Evolutionary conservation across 2,113 vertebrate species (phyloP), one percentile per base, ranked within the genome.

Genomic region (Galbula dea): DNA sequence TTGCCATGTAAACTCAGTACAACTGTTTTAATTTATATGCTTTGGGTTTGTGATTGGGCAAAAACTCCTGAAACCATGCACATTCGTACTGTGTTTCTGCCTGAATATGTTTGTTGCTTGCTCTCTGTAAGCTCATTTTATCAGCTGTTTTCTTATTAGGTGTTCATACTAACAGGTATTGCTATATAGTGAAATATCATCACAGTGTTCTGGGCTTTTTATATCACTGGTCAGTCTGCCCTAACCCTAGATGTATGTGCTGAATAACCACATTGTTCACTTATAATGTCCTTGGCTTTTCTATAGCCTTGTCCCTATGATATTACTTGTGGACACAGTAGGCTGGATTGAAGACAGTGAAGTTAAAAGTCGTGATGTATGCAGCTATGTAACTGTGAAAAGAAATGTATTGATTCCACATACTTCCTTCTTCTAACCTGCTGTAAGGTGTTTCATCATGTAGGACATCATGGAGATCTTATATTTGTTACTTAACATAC

Each of bases 401-500:
- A 96, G 90, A 80, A 94, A 95, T 46, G 89, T 94, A 96, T 96
- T 96, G 93, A 95, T 96, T 83, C 89, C 87, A 65, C 83, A 86
- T 93, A 90, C 87, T 90, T 88, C 68, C 82, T 88, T 92, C n/a
- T 96, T 93, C 83, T 93, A 94, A 86, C 93, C 94, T 90, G 93
- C 94, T 95, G 95, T 52, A 95, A 91, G 87, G 91, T 95, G 89
- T 92, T 96, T 96, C 94, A 95, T 96, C 91, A 95, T 93, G 93
- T 37, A 27, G 91, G 95, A 91, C 94, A 86, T 96, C 87, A 89
- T 95, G 94, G 94, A 89, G 93, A 95, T 96, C 95, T 93, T 91
- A 49, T 96, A 81, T 96, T 96, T 96, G 91, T 96, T 96, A 77
- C 94, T 95, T 95, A 95, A 95, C 94, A 94, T 95, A 96, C 91